phyloP scores from a whole-genome alignment of 2,113 vertebrate genomes.

The Chloebia gouldiae region DNA sequence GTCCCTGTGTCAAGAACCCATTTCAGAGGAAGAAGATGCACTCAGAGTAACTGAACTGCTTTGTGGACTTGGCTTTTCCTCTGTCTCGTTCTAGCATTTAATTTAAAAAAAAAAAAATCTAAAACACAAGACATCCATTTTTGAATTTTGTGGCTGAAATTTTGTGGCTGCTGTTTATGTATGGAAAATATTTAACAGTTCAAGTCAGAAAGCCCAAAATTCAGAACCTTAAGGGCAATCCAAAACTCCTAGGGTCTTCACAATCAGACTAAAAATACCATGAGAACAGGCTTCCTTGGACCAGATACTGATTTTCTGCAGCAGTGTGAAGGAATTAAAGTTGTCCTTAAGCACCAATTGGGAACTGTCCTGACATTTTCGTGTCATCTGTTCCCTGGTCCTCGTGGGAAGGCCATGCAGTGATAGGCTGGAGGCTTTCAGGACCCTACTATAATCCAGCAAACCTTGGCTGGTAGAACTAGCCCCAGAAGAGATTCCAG shows the following conservation, averaged over 20 bases:
- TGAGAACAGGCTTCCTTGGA: background rate
- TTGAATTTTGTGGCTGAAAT: background rate
- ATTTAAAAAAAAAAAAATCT: background rate
- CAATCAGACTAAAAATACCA: conserved; percentile 27
- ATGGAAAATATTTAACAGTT: conserved; percentile 40
- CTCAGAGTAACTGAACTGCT: background rate
- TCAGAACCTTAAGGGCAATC: conserved; percentile 15
- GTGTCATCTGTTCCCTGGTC: background rate
- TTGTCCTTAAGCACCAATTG: background rate
- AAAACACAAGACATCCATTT: conserved; percentile 14
- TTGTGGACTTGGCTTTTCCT: background rate
- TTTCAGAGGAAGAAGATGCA: background rate
- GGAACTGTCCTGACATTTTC: background rate
- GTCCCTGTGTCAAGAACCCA: background rate
- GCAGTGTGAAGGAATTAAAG: conserved; percentile 13
- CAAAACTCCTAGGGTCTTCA: conserved; percentile 35
- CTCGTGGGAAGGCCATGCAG: background rate
- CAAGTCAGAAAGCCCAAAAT: conserved; percentile 8
- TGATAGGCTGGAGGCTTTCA: background rate
- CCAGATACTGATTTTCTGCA: background rate
- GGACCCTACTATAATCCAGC: conserved; percentile 1
- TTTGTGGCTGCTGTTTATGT: conserved; percentile 6
- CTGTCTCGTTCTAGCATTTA: background rate
- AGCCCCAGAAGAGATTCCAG: conserved; percentile 45
- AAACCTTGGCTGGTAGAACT: conserved; percentile 43